Percentiles rank a stretch among this genome's conserved stretches.
phyloP scores from a whole-genome alignment of 2,113 vertebrate genomes.

The Phrynosoma blainvillii region DNA sequence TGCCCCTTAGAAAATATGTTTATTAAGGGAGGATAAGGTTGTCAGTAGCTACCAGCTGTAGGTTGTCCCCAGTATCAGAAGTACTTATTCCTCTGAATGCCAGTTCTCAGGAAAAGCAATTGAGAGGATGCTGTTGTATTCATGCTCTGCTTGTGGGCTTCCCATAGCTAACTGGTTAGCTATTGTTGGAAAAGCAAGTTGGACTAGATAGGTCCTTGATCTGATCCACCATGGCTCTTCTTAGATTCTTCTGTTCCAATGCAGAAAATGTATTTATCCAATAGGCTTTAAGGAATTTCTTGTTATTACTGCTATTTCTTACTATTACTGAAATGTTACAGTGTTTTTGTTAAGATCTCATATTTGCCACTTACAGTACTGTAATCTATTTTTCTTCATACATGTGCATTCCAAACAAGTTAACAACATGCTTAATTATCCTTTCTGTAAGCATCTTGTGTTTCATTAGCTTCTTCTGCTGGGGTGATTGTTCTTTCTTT shows the following conservation, averaged over 20 bases:
- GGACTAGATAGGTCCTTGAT: not conserved
- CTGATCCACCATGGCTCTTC: not conserved
- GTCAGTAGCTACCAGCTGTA: no score
- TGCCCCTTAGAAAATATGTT: not conserved
- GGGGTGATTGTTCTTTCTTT: slow-evolving; percentile 54
- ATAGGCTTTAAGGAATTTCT: not conserved
- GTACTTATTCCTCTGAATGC: no score
- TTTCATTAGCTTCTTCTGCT: slow-evolving; percentile 62
- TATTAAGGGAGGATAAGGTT: not conserved
- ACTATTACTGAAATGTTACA: slow-evolving; percentile 30
- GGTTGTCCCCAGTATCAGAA: no score
- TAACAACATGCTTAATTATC: slow-evolving; percentile 71
- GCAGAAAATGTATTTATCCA: not conserved
- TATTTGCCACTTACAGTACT: slow-evolving; percentile 49
- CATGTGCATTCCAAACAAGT: slow-evolving; percentile 61
- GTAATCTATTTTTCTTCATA: slow-evolving; percentile 46
- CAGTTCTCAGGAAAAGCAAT: no score
- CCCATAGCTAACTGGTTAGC: no score
- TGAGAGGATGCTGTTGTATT: no score
- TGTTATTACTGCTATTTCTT: not conserved
- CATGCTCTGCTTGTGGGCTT: no score
- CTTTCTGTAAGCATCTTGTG: slow-evolving; percentile 43
- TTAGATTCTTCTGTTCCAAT: not conserved
- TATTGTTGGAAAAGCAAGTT: no score
- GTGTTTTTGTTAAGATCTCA: slow-evolving; percentile 64